These are phyloP conservation scores for Prolemur simus DNA, from an alignment of 2,113 vertebrate species.

Conservation along the genomic window DNA sequence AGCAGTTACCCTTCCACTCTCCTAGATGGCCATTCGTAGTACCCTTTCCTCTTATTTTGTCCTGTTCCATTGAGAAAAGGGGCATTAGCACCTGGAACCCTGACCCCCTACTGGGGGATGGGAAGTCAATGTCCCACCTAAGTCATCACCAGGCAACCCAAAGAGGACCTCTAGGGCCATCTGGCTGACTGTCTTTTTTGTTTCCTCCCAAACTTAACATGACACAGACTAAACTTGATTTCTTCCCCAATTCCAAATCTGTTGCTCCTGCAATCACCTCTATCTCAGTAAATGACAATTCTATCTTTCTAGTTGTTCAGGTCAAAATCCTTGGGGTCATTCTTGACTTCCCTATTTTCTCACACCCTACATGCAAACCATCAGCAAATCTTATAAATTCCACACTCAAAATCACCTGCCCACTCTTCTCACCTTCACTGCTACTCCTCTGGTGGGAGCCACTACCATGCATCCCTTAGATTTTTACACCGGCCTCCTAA, in stretches of 20 bases:
- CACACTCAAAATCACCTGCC: not conserved
- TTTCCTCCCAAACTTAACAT: not conserved
- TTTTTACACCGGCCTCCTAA: not conserved
- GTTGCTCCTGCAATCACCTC: not conserved
- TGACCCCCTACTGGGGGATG: not conserved
- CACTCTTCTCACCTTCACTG: not conserved
- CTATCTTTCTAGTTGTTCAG: not conserved
- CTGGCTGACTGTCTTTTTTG: accelerated
- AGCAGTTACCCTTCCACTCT: not conserved
- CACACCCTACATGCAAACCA: not conserved
- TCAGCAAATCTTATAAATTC: not conserved
- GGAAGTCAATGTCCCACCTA: no score
- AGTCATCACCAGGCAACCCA: not conserved
- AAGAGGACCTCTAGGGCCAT: not conserved
- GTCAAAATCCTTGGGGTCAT: not conserved
- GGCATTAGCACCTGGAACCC: not conserved
- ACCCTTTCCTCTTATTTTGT: not conserved
- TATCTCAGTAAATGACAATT: not conserved
- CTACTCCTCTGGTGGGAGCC: not conserved
- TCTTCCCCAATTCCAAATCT: not conserved
- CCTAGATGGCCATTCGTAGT: not conserved
- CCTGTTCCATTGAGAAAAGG: not conserved
- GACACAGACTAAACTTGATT: not conserved
- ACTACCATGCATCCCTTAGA: not conserved
- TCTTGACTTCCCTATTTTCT: not conserved